Conservation (phyloP, 2,113 vertebrate genomes). For the Lagopus muta region DNA sequence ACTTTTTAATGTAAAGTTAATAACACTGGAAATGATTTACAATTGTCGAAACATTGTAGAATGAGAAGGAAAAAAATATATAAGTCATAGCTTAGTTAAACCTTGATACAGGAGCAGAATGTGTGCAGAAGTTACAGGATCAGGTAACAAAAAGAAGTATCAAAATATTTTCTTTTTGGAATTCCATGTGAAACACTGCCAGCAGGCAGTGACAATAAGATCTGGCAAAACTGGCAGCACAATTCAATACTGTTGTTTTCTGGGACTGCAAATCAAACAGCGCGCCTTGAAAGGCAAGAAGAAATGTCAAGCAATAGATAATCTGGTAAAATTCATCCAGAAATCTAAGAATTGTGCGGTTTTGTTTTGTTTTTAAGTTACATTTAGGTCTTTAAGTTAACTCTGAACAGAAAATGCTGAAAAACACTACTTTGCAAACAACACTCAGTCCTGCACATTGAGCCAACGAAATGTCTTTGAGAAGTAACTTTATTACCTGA, state of each 20-base stretch:
- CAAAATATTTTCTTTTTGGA: constrained; percentile 8
- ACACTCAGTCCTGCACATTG: not conserved
- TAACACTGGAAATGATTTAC: not conserved
- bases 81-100: constrained; percentile 60
- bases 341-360: not conserved
- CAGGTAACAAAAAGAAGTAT: not conserved
- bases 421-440: not conserved
- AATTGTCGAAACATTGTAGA: not conserved
- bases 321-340: not conserved
- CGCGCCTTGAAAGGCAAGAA: constrained; percentile 34
- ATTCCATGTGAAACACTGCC: constrained; percentile 19
- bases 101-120: not conserved
- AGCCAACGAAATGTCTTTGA: not conserved
- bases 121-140: not conserved
- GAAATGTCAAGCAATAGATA: constrained; percentile 33
- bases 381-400: not conserved
- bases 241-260: constrained; percentile 66
- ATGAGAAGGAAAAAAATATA: not conserved
- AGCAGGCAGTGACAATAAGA: constrained; percentile 29
- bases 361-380: not conserved
- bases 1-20: constrained; percentile 53
- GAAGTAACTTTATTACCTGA: not conserved
- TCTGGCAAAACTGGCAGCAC: constrained; percentile 62
- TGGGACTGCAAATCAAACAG: constrained; percentile 66
- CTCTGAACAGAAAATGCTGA: not conserved